These are phyloP conservation scores for Limnephilus auricula DNA, from an alignment of 2,888 invertebrate genomes.

Conservation along the genomic window DNA sequence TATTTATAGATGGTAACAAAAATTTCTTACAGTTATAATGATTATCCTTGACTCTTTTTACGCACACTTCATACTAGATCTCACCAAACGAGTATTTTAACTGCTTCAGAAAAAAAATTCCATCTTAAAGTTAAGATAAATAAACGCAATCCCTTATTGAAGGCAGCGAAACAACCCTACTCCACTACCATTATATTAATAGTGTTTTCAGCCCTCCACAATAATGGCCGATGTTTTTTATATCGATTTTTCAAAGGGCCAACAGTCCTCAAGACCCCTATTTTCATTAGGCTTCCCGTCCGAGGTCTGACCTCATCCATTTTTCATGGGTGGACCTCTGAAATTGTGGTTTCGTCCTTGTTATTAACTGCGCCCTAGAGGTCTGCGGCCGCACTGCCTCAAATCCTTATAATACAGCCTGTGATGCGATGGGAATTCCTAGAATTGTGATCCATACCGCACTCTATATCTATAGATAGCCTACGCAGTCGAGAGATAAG, in stretches of 20 bases:
- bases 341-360: constrained; percentile 23
- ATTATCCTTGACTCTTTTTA: background rate
- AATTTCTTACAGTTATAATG: too few relatives aligned
- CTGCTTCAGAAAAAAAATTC: background rate
- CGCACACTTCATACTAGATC: background rate
- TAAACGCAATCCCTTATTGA: background rate
- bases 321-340: constrained; percentile 32
- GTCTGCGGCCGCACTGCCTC: background rate
- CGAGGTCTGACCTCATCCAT: constrained; percentile 41
- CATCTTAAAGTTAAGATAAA: background rate
- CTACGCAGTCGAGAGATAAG: too few relatives aligned
- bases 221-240: background rate
- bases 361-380: constrained; percentile 24
- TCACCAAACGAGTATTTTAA: background rate
- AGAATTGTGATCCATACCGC: too few relatives aligned
- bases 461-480: too few relatives aligned
- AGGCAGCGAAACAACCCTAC: background rate
- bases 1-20: too few relatives aligned
- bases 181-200: background rate
- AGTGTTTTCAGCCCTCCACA: background rate
- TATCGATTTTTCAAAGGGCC: constrained; percentile 24
- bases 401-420: background rate
- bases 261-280: constrained; percentile 8
- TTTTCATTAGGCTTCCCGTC: constrained; percentile 30
- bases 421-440: background rate